Base-by-base conservation (phyloP, 2,113 vertebrate genomes). In the Caranx melampygus region DNA sequence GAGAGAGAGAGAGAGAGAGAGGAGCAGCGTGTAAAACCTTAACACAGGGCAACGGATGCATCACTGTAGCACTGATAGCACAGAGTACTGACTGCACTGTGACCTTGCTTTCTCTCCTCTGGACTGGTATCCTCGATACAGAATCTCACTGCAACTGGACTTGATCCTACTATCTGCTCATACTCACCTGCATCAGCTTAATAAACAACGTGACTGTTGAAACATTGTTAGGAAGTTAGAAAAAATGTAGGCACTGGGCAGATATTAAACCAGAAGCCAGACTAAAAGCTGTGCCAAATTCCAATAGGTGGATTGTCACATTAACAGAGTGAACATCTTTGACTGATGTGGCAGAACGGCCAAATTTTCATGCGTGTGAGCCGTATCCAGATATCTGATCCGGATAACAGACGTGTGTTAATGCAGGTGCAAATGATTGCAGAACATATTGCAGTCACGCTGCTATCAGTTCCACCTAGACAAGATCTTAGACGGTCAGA, bases 51-150 rank as follows among this genome's bases (percentile, higher is more conserved):
- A 67, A n/a, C 60, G 13, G 72, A 67, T n/a, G 34, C 16, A 12
- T 81, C 78, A 68, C 55, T 66, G 54, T 59, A 83, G 83, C 83
- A 86, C 84, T 87, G 87, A 80, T 78, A 34, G 57, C 78, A 89
- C 79, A 51, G 73, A 80, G 58, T 14, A 64, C 71, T 69, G 70
- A 85, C 82, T 86, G 88, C 87, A 83, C 80, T 75, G 55, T 64
- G 72, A 85, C 86, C 66, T 61, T 21, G 7, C 47, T 64, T 47
- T 37, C 60, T 64, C 52, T 34, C 14, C 77, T 59, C 65, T 73
- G 67, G 72, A 76, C 73, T 47, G 13, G 15, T 60, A 77, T 16
- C 26, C 67, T 60, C 33, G 15, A 26, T 45, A 21, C 18, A 45
- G 31, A 66, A 73, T 78, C 57, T n/a, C 6, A 26, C 72, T 57